Base-by-base conservation (phyloP, 2,888 invertebrate species). In the Cryptocheilus praepositus region DNA sequence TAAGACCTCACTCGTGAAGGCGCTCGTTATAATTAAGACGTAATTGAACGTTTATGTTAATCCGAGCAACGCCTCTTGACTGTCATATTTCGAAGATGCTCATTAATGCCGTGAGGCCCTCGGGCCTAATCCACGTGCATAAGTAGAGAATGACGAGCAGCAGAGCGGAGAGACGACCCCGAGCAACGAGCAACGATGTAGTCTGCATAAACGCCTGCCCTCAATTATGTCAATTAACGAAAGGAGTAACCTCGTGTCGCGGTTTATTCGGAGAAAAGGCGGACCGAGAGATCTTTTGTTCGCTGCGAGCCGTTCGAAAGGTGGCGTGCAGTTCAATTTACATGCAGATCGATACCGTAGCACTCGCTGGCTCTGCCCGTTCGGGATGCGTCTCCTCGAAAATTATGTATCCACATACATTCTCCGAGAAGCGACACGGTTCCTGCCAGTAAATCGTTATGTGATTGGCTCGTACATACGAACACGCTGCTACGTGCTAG, bases 31-130 rank as follows among this genome's bases (percentile, higher is more conserved):
- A 57, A 70, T 71, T 66, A 60, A 66, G 66, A 58, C 45, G 66
- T 71, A 71, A 71, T 70, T 45, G 66, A 43, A 60, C 49, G 61
- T 62, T 70, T 66, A 70, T 66, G 70, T 63, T 71, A 70, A 71
- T 70, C 60, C 18, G 36, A 36, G 36, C 16, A 11, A 69, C 71
- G 69, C 71, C 66, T 60, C 57, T 54, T 7, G 19, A 61, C 54
- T 57, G 58, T 66, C 63, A 28, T 58, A 66, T 60, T 63, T 49
- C 49, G 49, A 49, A 49, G 49, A 70, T 58, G 70, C 65, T 71
- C 61, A 71, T 71, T 66, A 66, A 58, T 61, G 60, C 44, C 45
- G 45, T 13, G 15, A 5, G 2, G 45, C 53, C 62, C 62, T 11
- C 22, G 22, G 63, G 56, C 60, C 2, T 25, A 22, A 25, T 58